These are phyloP conservation scores for Chelidonichthys spinosus DNA, from an alignment of 2,797 vertebrate species.

Conservation along the genomic window DNA sequence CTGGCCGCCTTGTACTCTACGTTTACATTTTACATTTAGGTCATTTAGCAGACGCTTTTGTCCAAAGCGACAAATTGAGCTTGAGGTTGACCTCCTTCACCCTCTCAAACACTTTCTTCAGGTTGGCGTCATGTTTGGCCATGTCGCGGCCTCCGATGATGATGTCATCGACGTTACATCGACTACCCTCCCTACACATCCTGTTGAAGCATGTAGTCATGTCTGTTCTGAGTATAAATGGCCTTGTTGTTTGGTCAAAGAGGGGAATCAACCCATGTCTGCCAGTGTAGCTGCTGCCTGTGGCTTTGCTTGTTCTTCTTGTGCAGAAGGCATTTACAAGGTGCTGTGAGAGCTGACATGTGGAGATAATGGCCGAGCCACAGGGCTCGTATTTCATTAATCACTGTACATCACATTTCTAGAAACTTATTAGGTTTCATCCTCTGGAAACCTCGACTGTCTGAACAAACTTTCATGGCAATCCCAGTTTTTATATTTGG, in stretches of 20 bases:
- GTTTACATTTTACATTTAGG: no score
- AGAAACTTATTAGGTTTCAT: background rate
- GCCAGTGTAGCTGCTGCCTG: background rate
- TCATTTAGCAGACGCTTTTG: no score
- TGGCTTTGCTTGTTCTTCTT: background rate
- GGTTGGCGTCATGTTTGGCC: no score
- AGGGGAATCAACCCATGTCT: background rate
- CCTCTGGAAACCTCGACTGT: background rate
- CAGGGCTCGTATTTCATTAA: background rate
- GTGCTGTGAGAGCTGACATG: background rate
- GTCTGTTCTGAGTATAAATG: constrained; percentile 40
- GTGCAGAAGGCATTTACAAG: background rate
- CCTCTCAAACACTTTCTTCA: no score
- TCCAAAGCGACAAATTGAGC: no score
- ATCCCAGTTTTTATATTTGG: background rate
- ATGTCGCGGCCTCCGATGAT: no score
- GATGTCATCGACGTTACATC: no score
- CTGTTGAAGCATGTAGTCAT: constrained; percentile 23
- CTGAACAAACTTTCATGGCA: background rate
- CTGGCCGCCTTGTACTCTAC: no score
- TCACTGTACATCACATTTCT: background rate
- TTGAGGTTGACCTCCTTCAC: no score
- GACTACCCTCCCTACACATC: no score
- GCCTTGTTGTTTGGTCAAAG: constrained; percentile 22
- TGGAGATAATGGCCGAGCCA: background rate